Conservation (phyloP, 2,113 vertebrate species). For the Osmerus mordax region DNA sequence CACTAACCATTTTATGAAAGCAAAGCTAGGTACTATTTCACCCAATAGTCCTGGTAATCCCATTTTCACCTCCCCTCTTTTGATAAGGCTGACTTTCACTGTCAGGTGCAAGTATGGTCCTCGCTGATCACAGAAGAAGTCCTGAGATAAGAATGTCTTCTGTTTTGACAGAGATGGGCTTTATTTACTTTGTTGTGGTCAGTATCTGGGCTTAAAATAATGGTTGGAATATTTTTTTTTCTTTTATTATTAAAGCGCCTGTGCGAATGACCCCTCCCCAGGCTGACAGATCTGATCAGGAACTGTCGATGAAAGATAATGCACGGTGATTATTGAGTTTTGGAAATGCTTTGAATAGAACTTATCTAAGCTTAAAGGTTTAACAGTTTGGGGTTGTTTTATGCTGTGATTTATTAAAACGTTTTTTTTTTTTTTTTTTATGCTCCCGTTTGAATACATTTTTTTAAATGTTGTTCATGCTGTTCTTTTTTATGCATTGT, state of each 20-base stretch:
- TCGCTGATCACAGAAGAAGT: too few relatives aligned
- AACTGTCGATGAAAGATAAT: neutral
- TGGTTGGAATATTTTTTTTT: neutral
- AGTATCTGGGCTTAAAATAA: neutral
- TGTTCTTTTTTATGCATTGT: constrained; percentile 21
- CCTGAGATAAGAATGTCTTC: neutral
- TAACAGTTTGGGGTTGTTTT: constrained; percentile 2
- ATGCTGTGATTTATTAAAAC: neutral
- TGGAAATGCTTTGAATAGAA: neutral
- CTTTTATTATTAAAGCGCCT: neutral
- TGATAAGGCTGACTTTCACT: neutral
- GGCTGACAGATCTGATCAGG: neutral
- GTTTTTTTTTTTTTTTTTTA: neutral
- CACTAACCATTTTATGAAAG: neutral
- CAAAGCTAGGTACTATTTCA: neutral
- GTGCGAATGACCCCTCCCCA: neutral
- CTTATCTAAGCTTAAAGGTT: neutral
- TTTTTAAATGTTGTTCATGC: neutral
- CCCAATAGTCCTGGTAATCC: constrained; percentile 11
- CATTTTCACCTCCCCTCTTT: neutral
- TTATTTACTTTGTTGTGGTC: constrained; percentile 5
- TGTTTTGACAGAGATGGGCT: neutral
- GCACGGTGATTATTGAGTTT: neutral
- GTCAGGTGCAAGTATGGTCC: neutral
- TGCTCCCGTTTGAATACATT: neutral